Percentiles rank a stretch among this genome's conserved stretches.
These are phyloP conservation scores for Eupithecia dodoneata DNA, from an alignment of 2,888 invertebrate species.

Conservation along the genomic window DNA sequence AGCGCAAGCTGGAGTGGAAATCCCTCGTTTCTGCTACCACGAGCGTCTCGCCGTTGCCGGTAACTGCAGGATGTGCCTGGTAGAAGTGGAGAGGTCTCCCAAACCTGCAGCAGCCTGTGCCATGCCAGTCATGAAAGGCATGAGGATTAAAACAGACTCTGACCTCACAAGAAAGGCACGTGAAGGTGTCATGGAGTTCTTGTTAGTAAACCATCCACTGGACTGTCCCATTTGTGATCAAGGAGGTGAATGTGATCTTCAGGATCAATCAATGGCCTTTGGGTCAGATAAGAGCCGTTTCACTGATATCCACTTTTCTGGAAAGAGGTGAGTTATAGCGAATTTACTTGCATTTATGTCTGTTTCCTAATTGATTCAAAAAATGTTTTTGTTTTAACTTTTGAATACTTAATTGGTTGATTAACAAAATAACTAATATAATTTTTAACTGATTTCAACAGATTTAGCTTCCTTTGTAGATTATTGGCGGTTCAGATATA, in stretches of 20 bases:
- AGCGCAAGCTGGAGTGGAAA: conserved; percentile 97
- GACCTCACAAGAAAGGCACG: conserved; percentile 92
- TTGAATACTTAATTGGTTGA: not conserved
- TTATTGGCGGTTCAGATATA: too few species aligned
- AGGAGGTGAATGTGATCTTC: conserved; percentile 96
- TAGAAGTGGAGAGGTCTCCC: conserved; percentile 99
- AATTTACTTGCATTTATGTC: not conserved
- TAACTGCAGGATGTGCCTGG: conserved; percentile 99
- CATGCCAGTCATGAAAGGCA: conserved; percentile 99
- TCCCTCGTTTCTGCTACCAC: conserved; percentile 99
- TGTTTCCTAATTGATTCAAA: not conserved
- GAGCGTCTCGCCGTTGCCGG: conserved; percentile 99
- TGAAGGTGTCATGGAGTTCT: conserved; percentile 98
- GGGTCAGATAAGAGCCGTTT: conserved; percentile 97
- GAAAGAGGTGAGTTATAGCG: conserved; percentile 88
- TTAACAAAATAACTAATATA: not conserved
- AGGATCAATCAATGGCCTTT: conserved; percentile 99
- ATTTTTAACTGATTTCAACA: too few species aligned
- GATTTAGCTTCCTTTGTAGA: too few species aligned
- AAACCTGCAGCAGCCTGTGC: conserved; percentile 99
- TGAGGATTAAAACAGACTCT: conserved; percentile 98
- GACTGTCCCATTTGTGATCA: conserved; percentile 99
- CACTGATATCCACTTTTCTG: conserved; percentile 94
- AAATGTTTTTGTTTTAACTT: not conserved
- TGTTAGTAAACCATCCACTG: conserved; percentile 98